A percentile compares a stretch with the other conserved stretches of the same genome.
These are phyloP conservation scores for Fragariocoptes setiger DNA, from an alignment of 1,140 invertebrate species.

Conservation along the genomic window DNA sequence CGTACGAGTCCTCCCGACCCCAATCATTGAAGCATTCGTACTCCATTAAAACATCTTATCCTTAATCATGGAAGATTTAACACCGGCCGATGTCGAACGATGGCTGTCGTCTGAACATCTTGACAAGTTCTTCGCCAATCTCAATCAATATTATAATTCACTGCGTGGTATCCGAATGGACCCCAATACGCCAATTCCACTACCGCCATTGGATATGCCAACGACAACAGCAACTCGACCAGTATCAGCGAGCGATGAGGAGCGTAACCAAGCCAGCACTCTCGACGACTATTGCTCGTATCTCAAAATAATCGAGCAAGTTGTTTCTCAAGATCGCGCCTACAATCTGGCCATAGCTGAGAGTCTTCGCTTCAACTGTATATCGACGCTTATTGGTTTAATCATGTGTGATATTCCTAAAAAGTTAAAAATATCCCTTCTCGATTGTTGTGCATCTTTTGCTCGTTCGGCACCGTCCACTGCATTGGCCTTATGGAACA, in stretches of 20 bases:
- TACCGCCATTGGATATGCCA: too few species aligned
- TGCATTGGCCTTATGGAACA: slow-evolving; percentile 32
- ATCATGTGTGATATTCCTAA: slow-evolving; percentile 53
- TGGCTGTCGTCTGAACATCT: too few species aligned
- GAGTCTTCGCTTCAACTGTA: slow-evolving; percentile 46
- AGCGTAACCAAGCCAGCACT: slow-evolving; percentile 39
- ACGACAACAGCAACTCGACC: neutral
- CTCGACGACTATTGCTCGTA: too few species aligned
- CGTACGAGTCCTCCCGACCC: too few species aligned
- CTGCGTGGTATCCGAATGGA: too few species aligned
- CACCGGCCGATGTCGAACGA: too few species aligned
- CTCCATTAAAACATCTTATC: too few species aligned
- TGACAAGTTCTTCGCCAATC: slow-evolving; percentile 58
- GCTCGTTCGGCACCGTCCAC: slow-evolving; percentile 37
- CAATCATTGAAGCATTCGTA: too few species aligned
- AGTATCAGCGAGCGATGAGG: slow-evolving; percentile 11
- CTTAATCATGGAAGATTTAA: too few species aligned
- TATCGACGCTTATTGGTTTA: slow-evolving; percentile 43
- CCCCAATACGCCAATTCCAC: too few species aligned
- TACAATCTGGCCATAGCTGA: slow-evolving; percentile 37
- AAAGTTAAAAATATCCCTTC: slow-evolving; percentile 43
- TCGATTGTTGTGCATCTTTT: slow-evolving; percentile 38
- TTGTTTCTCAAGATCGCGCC: slow-evolving; percentile 6
- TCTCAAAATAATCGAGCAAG: too few species aligned
- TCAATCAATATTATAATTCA: slow-evolving; percentile 31